A percentile compares a stretch with the other conserved stretches of the same genome.
Evolutionary conservation across 2,797 vertebrate species (phyloP).

Genomic region (Pipistrellus pipistrellus): DNA sequence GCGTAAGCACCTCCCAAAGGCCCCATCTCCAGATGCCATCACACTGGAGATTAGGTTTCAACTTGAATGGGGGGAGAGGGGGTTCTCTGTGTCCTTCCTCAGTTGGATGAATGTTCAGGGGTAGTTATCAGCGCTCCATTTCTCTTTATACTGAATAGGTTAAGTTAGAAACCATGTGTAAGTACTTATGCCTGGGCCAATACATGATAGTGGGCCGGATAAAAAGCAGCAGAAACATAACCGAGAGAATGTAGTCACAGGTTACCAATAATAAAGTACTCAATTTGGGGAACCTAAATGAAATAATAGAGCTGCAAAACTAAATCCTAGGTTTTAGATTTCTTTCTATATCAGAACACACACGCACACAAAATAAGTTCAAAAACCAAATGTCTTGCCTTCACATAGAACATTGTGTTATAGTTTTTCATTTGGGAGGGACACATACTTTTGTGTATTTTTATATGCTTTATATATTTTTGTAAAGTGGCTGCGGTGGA

Average conservation of each 20-base stretch:
- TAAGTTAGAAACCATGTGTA: background rate
- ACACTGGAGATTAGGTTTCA: too few relatives aligned
- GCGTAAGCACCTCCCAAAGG: too few relatives aligned
- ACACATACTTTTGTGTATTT: slow-evolving; percentile 6
- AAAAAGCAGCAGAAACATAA: background rate
- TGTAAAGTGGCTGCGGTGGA: background rate
- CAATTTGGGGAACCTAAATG: background rate
- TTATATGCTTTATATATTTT: background rate
- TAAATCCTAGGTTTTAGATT: slow-evolving; percentile 3
- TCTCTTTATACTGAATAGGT: background rate
- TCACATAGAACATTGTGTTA: background rate
- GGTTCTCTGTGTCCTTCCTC: background rate
- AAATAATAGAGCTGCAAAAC: background rate
- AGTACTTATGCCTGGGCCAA: background rate
- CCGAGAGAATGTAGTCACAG: background rate
- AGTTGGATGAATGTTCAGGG: rapidly evolving
- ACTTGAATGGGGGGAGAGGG: too few relatives aligned
- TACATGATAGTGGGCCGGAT: rapidly evolving
- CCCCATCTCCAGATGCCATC: too few relatives aligned
- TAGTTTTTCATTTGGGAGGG: background rate
- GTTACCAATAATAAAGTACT: background rate
- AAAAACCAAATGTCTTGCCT: background rate
- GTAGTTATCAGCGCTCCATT: background rate
- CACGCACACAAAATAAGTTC: background rate
- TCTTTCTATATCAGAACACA: background rate